Evolutionary conservation across 2,888 invertebrate genomes (phyloP), one percentile per base, ranked within the genome.

Genomic region (Drosophila koepferae): DNA sequence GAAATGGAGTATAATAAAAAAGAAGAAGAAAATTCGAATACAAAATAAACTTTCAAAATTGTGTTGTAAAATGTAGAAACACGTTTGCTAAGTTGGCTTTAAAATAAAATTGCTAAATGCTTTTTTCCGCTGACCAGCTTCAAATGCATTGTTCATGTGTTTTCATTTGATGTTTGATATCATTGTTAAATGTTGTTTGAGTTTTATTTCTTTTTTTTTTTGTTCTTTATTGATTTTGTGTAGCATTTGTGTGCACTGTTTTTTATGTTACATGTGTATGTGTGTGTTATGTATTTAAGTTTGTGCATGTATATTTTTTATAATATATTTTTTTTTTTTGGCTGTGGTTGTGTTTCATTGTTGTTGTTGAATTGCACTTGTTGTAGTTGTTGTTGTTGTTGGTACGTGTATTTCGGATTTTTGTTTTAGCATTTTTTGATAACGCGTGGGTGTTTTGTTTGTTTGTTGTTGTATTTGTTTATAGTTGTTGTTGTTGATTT

Each of bases 351-450:
- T 70, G 38, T 70, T 75, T 72, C 23, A 18, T 68, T 74, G 66
- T 70, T 74, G 53, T 55, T 65, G 58, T 64, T 66, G 54, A 44
- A 53, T 67, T 72, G 74, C 74, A 68, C 67, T 72, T 69, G 41
- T 56, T 69, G 41, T n/a, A n/a, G n/a, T 56, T 74, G 16, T 72
- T 72, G 69, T 69, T 68, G 61, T 65, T 56, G 56, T 54, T 69
- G 76, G 67, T 67, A 59, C 20, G 68, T 74, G 68, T 86, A 58
- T 66, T 81, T 68, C 56, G 65, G 53, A 43, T 63, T 70, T 70
- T 67, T 63, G 67, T 55, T 78, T 71, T 69, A 48, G 56, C 41
- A 10, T 44, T 44, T 44, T 44, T 43, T 49, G 71, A 67, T 80
- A 53, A 43, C 77, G 80, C 77, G 77, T 72, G 72, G 76, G 68